These are phyloP conservation scores for Hartigia nigra DNA, from an alignment of 2,888 invertebrate genomes.

Conservation along the genomic window DNA sequence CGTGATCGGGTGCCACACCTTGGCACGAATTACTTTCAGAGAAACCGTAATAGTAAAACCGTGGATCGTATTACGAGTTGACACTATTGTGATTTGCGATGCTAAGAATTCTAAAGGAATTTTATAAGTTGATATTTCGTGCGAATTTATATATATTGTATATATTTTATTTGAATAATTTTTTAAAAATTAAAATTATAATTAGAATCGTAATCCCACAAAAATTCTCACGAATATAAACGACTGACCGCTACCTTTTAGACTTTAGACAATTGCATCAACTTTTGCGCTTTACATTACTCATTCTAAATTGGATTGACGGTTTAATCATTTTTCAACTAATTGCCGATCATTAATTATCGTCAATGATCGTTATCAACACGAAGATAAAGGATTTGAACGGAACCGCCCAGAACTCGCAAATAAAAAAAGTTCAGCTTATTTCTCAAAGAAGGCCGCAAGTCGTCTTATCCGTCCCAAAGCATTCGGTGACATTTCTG, in stretches of 20 bases:
- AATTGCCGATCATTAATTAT: background rate
- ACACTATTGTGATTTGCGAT: background rate
- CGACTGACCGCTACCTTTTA: background rate
- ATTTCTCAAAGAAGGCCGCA: background rate
- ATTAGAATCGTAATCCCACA: background rate
- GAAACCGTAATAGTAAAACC: background rate
- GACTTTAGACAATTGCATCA: background rate
- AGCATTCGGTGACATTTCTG: conserved; percentile 37
- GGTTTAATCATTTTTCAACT: background rate
- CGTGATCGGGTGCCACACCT: background rate
- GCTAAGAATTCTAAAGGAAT: background rate
- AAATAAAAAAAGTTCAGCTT: background rate
- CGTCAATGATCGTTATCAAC: background rate
- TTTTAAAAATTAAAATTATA: background rate
- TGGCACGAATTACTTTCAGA: background rate
- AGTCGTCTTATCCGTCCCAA: conserved; percentile 25
- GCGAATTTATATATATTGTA: background rate
- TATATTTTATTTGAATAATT: background rate
- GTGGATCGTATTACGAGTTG: background rate
- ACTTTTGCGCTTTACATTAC: background rate
- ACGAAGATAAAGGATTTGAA: background rate
- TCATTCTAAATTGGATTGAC: background rate
- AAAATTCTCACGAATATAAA: background rate
- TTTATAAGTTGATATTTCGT: background rate
- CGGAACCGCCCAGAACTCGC: background rate